Percentiles rank a stretch among this genome's conserved stretches.
These are phyloP conservation scores for Labeo rohita DNA, from an alignment of 2,113 vertebrate genomes.

Conservation along the genomic window DNA sequence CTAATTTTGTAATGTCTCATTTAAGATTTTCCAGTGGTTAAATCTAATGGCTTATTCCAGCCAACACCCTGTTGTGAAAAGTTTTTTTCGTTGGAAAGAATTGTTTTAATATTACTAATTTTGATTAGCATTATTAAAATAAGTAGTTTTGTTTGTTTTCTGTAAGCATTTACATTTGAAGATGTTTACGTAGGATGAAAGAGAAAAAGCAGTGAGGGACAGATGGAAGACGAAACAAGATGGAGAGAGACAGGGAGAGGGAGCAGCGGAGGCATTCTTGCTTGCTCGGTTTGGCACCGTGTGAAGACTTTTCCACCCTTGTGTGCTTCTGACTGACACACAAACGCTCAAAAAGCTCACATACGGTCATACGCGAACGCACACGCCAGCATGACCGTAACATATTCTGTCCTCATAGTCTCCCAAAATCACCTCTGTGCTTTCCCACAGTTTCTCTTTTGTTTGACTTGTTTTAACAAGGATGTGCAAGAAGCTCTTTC, in stretches of 20 bases:
- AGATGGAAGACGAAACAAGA: constrained; percentile 27
- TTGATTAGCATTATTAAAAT: too few species aligned
- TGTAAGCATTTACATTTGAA: background rate
- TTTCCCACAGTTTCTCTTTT: background rate
- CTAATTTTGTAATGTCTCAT: background rate
- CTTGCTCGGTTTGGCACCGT: constrained; percentile 60
- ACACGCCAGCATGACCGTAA: constrained; percentile 37
- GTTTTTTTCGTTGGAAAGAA: background rate
- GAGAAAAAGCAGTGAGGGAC: background rate
- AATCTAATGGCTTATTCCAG: background rate
- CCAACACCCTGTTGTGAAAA: background rate
- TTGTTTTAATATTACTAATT: background rate
- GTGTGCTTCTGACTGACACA: constrained; percentile 42
- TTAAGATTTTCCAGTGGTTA: background rate
- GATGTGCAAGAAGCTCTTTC: constrained; percentile 65
- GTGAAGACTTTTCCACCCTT: constrained; percentile 59
- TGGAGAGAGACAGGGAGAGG: constrained; percentile 16
- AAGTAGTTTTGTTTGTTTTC: background rate
- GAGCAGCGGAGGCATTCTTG: constrained; percentile 45
- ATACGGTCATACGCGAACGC: constrained; percentile 35
- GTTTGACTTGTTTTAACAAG: constrained; percentile 61
- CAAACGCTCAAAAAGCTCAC: constrained; percentile 33
- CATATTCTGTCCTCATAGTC: constrained; percentile 17
- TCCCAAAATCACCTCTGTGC: constrained; percentile 47
- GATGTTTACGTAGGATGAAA: background rate